Evolutionary conservation across 30 jellyfish, hydroid and myxozoan species (phyloP), one percentile per base, ranked within the genome.

Genomic region (Pseudorhiza aurosa): DNA sequence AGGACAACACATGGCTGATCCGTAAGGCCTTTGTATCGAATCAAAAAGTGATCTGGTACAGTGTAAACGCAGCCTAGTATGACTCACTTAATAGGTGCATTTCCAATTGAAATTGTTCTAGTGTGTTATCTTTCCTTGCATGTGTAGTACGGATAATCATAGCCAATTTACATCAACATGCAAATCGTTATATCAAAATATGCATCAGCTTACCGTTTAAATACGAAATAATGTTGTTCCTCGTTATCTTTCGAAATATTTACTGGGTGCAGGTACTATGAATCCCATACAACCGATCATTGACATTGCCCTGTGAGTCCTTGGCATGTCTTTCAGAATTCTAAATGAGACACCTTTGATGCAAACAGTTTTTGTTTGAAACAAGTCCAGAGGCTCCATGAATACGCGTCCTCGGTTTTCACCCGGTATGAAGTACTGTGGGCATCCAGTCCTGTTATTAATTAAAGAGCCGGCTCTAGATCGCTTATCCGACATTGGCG

Each of bases 251-350:
- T 80, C 91, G 37, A 80, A 80, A 53, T 82, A 71, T 30, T 27
- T 69, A 46, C 94, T 82, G 1, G 97, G 97, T 3, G 89, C 95
- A 29, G 97, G 97, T 32, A 89, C 87, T 12, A 67, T 77, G 26
- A 89, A 82, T 6, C 96, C 97, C 85, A 89, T 77, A 55, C 95
- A 82, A 30, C 96, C 97, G 28, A 83, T 79, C 76, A 80, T 77
- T 5, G 96, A 83, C 19, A 89, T 58, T 37, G 97, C 97, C 58
- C 88, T 68, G 65, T 62, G 85, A 2, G 93, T 83, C 65, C 95
- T 59, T 68, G 97, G 92, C 84, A 83, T 69, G 33, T 89, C 81
- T 37, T 85, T 65, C 65, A 60, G 32, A 15, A 82, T 51, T 40
- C 84, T 77, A 43, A 73, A 74, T 28, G 75, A 21, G 24, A 89